These are phyloP conservation scores for Cyclopterus lumpus DNA, from an alignment of 2,797 vertebrate genomes.

Conservation along the genomic window DNA sequence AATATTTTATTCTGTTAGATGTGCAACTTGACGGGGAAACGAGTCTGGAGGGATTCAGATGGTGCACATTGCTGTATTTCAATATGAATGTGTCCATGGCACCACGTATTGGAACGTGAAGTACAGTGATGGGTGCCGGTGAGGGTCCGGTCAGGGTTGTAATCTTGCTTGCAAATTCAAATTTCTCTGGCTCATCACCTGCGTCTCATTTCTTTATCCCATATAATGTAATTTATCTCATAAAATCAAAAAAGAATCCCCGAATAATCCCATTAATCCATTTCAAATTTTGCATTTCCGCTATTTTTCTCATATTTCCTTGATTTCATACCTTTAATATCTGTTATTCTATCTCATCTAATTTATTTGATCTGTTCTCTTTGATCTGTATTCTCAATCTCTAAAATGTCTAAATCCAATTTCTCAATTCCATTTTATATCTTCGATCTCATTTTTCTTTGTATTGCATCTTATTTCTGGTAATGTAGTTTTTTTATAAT, in stretches of 20 bases:
- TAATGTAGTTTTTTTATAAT: background rate
- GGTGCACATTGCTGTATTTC: background rate
- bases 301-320: background rate
- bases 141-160: background rate
- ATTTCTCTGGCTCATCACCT: background rate
- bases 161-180: background rate
- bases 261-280: background rate
- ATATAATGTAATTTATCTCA: background rate
- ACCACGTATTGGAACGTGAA: background rate
- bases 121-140: background rate
- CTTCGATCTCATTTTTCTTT: background rate
- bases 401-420: background rate
- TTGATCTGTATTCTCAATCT: background rate
- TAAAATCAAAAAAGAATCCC: too few species aligned
- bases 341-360: background rate
- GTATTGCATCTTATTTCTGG: background rate
- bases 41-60: background rate
- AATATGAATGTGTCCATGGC: background rate
- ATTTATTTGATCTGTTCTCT: background rate
- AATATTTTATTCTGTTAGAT: constrained; percentile 14
- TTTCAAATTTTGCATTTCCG: background rate
- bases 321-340: background rate
- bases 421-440: background rate
- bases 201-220: background rate
- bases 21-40: background rate